Evolutionary conservation across 1,140 invertebrate genomes (phyloP), one percentile per base, ranked within the genome.

Genomic region (Drosophila repleta): DNA sequence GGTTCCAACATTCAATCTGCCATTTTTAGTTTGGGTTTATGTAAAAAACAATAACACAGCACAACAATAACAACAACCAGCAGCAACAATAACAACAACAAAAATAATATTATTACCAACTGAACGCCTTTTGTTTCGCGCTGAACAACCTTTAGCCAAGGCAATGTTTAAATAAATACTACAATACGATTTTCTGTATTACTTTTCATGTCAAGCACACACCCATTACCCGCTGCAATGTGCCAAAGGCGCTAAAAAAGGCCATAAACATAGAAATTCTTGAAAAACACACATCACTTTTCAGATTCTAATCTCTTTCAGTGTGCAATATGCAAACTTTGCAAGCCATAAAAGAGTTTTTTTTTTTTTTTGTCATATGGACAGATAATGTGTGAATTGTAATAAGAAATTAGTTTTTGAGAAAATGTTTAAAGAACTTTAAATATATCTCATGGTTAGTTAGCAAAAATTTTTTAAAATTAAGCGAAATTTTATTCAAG

Each of bases 1-100:
- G 83, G 83, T 71, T 88, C 67, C 67, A 79, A 84, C 76, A 79
- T 68, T 65, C 72, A 87, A 85, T 81, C 48, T 71, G 81, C 65
- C 64, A 80, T 72, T 64, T 68, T 84, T 79, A 72, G 66, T 76
- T 62, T 63, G 20, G 51, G 60, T 75, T 79, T 76, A 73, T 76
- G 75, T 79, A 68, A 77, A 85, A 79, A 83, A 39, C 3, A 66
- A 49, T 43, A 60, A 43, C 13, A 29, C 17, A 46, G 52, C 49
- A 41, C 29, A 45, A 37, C 45, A 0, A 10, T 10, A 45, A 43
- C 24, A 51, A 57, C 55, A 52, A 17, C 39, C 18, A 11, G 29
- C 20, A 61, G 35, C 13, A 46, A 24, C 13, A 35, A 45, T 21
- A 56, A 56, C 4, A 66, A 29, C 37, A 35, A 7, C n/a, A n/a